Evolutionary conservation across 2,113 vertebrate species (phyloP), one percentile per base, ranked within the genome.

Genomic region (Apteryx owenii): DNA sequence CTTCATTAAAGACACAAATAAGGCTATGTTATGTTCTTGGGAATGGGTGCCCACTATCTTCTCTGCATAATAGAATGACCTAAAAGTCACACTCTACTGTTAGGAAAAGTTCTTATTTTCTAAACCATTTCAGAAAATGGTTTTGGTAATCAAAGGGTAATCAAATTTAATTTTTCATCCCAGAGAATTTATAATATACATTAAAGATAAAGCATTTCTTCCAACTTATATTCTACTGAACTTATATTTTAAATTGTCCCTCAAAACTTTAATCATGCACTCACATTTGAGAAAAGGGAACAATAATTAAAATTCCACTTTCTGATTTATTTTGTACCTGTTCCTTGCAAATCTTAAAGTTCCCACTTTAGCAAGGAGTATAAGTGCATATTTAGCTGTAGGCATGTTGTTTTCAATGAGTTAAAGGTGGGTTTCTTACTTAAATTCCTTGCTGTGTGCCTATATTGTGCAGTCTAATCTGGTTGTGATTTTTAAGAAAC

Each of bases 371-470:
- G 7, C n/a, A 81, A 60, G 70, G 42, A 22, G 16, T 17, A 2
- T 28, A 82, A 69, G 71, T n/a, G 31, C 29, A 31, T 8, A 22
- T 38, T 78, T 25, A 71, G 40, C 36, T 72, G 25, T 17, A 4
- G 1, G 2, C 4, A 1, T 6, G 38, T 11, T 28, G 28, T 36
- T 88, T 81, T 18, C 28, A 28, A 6, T 0, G 4, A 54, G n/a
- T 17, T 62, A 22, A 71, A 81, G 60, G 23, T 66, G 40, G 18
- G 17, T 7, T 48, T 46, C 22, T 1, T 22, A 7, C 11, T 73
- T n/a, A n/a, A 31, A 14, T 46, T 84, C 21, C 46, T 83, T 51
- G 50, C 8, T 77, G 50, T 0, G 10, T 15, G 28, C 48, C 38
- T 89, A 4, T 8, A 6, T 4, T 42, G 31, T 28, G 46, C 28